Evolutionary conservation across 2,797 vertebrate genomes (phyloP).

Genomic region (Leptoclinus maculatus): DNA sequence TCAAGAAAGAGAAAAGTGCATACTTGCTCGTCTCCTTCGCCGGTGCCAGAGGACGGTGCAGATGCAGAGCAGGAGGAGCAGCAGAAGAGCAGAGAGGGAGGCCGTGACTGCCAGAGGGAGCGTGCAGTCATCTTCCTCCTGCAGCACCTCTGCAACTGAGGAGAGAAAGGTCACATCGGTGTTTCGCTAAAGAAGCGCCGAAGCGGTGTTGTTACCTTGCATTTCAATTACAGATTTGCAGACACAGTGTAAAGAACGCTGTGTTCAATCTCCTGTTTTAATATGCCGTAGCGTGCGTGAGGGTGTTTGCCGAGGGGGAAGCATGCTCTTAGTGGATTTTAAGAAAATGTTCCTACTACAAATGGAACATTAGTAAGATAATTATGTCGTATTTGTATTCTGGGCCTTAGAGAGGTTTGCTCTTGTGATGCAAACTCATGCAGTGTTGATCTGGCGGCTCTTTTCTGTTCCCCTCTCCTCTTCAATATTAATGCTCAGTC

Average conservation of each 20-base stretch:
- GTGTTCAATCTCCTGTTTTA: slow-evolving; percentile 38
- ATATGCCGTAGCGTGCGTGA: slow-evolving; percentile 16
- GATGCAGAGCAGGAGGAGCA: slow-evolving; percentile 74
- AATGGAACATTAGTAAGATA: slow-evolving; percentile 26
- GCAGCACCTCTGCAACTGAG: slow-evolving; percentile 76
- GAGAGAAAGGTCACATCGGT: slow-evolving; percentile 49
- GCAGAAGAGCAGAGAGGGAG: slow-evolving; percentile 62
- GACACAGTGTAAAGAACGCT: slow-evolving; percentile 13
- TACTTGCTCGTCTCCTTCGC: slow-evolving; percentile 71
- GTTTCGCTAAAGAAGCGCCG: slow-evolving; percentile 35
- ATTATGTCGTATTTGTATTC: slow-evolving; percentile 25
- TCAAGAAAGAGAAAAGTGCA: slow-evolving; percentile 63
- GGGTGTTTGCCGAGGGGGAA: not conserved
- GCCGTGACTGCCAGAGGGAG: slow-evolving; percentile 57
- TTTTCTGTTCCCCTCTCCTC: slow-evolving; percentile 20
- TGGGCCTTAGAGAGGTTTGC: slow-evolving; percentile 21
- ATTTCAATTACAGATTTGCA: slow-evolving; percentile 45
- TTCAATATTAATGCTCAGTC: slow-evolving; percentile 16
- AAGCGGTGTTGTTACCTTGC: slow-evolving; percentile 16
- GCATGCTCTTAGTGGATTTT: not conserved
- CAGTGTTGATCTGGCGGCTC: slow-evolving; percentile 23
- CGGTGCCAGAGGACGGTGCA: slow-evolving; percentile 70
- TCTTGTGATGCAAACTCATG: slow-evolving; percentile 24
- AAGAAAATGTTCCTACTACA: slow-evolving; percentile 33
- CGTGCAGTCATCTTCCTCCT: slow-evolving; percentile 57